phyloP scores from a whole-genome alignment of 2,797 vertebrate genomes.

The Rachycentron canadum region DNA sequence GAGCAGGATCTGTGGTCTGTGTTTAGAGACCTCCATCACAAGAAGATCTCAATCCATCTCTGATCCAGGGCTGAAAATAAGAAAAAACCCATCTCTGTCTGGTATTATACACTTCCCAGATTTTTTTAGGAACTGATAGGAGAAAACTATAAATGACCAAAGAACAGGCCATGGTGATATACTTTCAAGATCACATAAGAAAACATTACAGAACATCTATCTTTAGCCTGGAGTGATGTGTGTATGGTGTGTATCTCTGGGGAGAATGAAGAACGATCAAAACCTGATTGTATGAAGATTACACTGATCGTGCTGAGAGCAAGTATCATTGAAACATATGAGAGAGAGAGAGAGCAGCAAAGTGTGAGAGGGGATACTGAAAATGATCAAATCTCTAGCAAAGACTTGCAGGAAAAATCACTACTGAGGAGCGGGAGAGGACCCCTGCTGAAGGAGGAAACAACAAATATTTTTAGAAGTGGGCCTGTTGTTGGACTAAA shows the following conservation, averaged over 20 bases:
- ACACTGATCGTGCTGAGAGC: neutral
- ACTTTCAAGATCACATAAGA: neutral
- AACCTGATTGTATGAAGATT: neutral
- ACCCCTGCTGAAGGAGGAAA: no score
- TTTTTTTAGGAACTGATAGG: neutral
- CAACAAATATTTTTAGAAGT: no score
- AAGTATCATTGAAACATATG: constrained; percentile 4
- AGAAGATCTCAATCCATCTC: neutral
- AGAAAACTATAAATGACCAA: neutral
- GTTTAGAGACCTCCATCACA: neutral
- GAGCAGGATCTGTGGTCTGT: neutral
- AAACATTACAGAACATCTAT: constrained; percentile 3
- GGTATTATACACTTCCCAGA: neutral
- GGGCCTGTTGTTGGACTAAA: no score
- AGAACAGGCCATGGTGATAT: neutral
- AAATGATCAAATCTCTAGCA: constrained; percentile 34
- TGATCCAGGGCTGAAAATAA: neutral
- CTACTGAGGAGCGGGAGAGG: no score
- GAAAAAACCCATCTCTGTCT: neutral
- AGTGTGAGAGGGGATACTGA: constrained; percentile 17
- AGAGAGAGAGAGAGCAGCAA: neutral
- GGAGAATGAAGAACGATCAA: neutral
- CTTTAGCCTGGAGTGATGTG: neutral
- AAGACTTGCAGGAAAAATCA: no score
- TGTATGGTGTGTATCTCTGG: neutral